Conservation (phyloP, 2,797 vertebrate genomes). For the Enteromius fasciolatus region DNA sequence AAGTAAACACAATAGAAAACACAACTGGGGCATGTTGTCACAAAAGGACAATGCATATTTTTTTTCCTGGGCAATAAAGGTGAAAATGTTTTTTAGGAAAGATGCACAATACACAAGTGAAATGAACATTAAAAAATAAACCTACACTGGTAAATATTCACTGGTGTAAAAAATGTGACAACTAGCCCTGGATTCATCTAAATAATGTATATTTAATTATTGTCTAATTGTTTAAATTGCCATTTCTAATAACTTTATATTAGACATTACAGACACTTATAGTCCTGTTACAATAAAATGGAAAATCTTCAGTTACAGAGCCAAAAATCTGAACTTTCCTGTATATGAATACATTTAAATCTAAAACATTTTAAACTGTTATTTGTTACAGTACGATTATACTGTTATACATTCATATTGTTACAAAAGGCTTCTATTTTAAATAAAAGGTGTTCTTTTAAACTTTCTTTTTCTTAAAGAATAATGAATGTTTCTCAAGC, state of each 20-base stretch:
- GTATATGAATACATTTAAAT: not conserved
- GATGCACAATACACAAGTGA: not conserved
- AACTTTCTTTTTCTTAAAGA: not conserved
- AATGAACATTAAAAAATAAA: not conserved
- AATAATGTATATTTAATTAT: not conserved
- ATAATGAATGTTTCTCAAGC: not conserved
- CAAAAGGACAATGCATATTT: not conserved
- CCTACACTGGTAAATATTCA: not conserved
- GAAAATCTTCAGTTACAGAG: not conserved
- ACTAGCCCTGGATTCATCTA: not conserved
- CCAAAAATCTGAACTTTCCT: not conserved
- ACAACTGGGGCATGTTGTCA: slow-evolving; percentile 5
- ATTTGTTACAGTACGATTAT: not conserved
- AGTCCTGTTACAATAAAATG: not conserved
- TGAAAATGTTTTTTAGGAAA: not conserved
- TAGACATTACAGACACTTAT: not conserved
- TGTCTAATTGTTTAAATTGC: not conserved
- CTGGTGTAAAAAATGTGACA: not conserved
- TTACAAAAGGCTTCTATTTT: not conserved
- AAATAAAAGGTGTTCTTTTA: not conserved
- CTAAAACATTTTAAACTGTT: not conserved
- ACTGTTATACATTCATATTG: not conserved
- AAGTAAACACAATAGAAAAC: not conserved
- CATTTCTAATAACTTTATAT: not conserved
- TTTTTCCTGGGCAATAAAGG: not conserved